Percentiles rank a stretch among this genome's conserved stretches.
phyloP scores from a whole-genome alignment of 2,797 vertebrate species.

The Pipistrellus kuhlii region DNA sequence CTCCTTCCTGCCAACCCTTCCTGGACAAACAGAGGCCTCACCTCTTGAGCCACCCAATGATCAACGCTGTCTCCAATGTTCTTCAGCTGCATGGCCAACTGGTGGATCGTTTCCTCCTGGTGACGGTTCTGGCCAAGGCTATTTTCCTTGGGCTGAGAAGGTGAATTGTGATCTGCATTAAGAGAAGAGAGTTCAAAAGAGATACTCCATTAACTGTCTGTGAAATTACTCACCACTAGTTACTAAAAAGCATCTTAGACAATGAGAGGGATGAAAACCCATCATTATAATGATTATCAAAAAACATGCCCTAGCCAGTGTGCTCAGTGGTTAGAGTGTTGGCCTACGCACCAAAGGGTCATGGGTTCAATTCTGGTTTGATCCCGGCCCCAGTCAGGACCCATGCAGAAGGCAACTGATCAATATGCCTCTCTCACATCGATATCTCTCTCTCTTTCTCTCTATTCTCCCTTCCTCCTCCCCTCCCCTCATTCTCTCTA shows the following conservation, averaged over 20 bases:
- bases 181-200: constrained; percentile 30
- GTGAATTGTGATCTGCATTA: neutral
- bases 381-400: too few relatives aligned
- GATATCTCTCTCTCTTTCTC: too few relatives aligned
- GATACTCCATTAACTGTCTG: neutral
- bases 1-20: neutral
- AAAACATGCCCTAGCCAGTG: neutral
- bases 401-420: too few relatives aligned
- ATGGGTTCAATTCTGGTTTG: too few relatives aligned
- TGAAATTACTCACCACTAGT: neutral
- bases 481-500: too few relatives aligned
- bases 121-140: neutral
- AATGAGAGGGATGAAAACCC: neutral
- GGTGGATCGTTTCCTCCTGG: constrained; percentile 46
- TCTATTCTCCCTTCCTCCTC: too few relatives aligned
- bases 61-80: constrained; percentile 66
- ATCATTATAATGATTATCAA: neutral
- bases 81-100: constrained; percentile 67
- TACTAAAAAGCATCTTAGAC: constrained; percentile 25
- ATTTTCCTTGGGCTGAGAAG: constrained; percentile 42
- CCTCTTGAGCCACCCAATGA: constrained; percentile 60
- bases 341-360: too few relatives aligned
- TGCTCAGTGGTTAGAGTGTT: too few relatives aligned
- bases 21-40: neutral
- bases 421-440: too few relatives aligned